phyloP scores from a whole-genome alignment of 2,888 invertebrate species.

The Alitta virens region DNA sequence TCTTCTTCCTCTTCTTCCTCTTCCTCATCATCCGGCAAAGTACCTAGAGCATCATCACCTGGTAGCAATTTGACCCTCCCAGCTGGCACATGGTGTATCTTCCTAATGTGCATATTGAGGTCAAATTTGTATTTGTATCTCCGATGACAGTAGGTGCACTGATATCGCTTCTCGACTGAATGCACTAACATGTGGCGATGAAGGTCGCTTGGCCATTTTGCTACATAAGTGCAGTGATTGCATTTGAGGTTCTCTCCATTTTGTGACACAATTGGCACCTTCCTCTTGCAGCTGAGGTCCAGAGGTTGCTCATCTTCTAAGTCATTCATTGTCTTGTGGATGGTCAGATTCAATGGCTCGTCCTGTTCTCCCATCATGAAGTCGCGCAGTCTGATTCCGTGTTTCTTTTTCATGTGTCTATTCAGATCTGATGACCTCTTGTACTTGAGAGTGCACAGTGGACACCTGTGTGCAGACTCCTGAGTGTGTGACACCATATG shows the following conservation, averaged over 20 bases:
- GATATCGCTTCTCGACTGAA: constrained; percentile 47
- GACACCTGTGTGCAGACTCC: constrained; percentile 24
- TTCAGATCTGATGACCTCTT: constrained; percentile 49
- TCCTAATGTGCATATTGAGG: constrained; percentile 26
- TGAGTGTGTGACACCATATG: constrained; percentile 25
- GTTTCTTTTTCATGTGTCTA: constrained; percentile 51
- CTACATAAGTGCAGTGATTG: constrained; percentile 53
- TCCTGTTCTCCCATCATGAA: constrained; percentile 20
- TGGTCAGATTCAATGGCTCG: constrained; percentile 24
- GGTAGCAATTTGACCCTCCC: constrained; percentile 16
- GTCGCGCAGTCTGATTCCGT: constrained; percentile 40
- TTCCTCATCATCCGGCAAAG: background rate
- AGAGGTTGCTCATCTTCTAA: constrained; percentile 5
- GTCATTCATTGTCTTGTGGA: constrained; percentile 5
- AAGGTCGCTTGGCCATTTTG: constrained; percentile 55
- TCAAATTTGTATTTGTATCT: constrained; percentile 71
- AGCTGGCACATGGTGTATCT: constrained; percentile 18
- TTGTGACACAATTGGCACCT: background rate
- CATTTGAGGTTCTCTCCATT: constrained; percentile 37
- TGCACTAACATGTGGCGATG: constrained; percentile 54
- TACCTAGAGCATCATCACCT: background rate
- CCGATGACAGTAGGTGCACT: constrained; percentile 66
- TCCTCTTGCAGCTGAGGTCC: constrained; percentile 4
- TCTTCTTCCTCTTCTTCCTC: background rate
- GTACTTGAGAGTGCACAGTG: constrained; percentile 34